A percentile compares a stretch with the other conserved stretches of the same genome.
Conservation (phyloP, 1,140 invertebrate genomes). For the Drosophila jambulina region DNA sequence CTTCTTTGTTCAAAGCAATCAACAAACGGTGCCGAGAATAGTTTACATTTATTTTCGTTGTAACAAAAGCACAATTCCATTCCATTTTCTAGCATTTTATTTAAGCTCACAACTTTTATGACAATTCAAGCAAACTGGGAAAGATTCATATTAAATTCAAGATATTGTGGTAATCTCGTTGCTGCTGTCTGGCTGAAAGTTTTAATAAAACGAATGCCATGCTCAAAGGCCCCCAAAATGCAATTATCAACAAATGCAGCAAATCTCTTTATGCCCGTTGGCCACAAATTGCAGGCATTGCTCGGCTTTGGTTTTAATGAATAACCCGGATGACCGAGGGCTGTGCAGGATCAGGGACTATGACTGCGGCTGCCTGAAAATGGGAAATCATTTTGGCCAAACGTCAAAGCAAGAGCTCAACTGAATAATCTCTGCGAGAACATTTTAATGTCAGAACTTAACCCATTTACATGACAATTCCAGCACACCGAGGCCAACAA, state of each 20-base stretch:
- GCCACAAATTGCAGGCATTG: conserved; percentile 27
- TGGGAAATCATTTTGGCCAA: conserved; percentile 42
- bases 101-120: background rate
- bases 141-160: background rate
- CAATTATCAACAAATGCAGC: conserved; percentile 49
- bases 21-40: no score
- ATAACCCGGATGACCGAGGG: conserved; percentile 15
- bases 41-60: no score
- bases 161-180: background rate
- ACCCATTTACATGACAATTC: conserved; percentile 80
- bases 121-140: background rate
- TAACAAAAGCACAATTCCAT: no score
- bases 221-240: conserved; percentile 37
- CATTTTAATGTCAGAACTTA: conserved; percentile 79
- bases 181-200: conserved; percentile 1
- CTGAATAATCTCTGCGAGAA: conserved; percentile 55
- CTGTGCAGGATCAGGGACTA: conserved; percentile 13
- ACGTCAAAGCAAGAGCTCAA: conserved; percentile 43
- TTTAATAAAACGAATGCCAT: conserved; percentile 15
- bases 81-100: no score
- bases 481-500: conserved; percentile 39
- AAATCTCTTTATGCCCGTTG: conserved; percentile 39
- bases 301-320: conserved; percentile 52
- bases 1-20: background rate
- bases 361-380: conserved; percentile 25